Base-by-base conservation (phyloP, 2,797 vertebrate species). In the Orientallactaga sibirica region DNA sequence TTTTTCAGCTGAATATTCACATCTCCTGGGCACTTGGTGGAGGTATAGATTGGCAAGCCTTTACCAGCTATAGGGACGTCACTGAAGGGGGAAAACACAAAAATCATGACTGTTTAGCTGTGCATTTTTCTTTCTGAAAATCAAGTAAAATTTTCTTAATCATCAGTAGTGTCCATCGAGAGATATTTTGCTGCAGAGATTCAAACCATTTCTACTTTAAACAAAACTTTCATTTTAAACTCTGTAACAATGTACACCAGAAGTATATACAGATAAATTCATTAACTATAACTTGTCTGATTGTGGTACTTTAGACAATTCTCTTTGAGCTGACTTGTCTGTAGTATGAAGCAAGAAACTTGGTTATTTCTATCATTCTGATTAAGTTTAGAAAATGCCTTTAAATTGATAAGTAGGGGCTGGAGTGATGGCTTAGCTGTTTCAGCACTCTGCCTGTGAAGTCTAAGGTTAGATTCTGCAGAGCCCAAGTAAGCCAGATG, bases 251-350 rank as follows among this genome's bases (percentile, higher is more conserved):
- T 20, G 5, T 29, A 84, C 25, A 93, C 67, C 12, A 91, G 48
- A 92, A 41, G 68, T 87, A 55, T 2, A 64, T 2, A 91, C 2
- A 24, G 79, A 71, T 8, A 14, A 68, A 7, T 20, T 78, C 25
- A 85, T 68, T 73, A 90, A 95, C 7, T 93, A 58, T 41, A 93
- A 82, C 61, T 82, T 92, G 83, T 92, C 24, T 70, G 89, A 88
- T 74, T 77, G 2, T 77, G 16, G 93, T 71, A 91, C 74, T 88
- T 89, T 16, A 79, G 55, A 74, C 19, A 80, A 71, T 92, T 88
- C 24, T 67, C 14, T 90, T 94, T 85, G 85, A 82, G 19, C 48
- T 93, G 7, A 78, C 14, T 33, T 80, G 55, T 37, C 16, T 84
- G 5, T 43, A 71, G 7, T 79, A 43, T 74, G 29, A 85, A 78